Conservation (phyloP, 2,888 invertebrate genomes). For the Hirtodrosophila histrioides region DNA sequence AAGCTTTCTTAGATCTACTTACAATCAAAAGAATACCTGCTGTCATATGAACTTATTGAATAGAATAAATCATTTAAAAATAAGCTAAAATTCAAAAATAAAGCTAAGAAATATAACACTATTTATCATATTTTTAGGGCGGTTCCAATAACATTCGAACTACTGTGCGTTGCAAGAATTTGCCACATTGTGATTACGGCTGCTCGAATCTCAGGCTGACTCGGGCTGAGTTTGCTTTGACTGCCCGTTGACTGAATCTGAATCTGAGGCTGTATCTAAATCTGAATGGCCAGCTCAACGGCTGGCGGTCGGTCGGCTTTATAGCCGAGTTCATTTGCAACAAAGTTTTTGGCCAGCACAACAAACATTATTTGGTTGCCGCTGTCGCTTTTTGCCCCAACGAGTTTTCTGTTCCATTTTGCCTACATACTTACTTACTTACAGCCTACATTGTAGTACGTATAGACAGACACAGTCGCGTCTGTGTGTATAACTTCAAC, state of each 20-base stretch:
- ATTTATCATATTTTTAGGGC: background rate
- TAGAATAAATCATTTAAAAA: too few species aligned
- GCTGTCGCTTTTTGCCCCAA: slow-evolving; percentile 55
- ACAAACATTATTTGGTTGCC: slow-evolving; percentile 46
- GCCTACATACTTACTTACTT: slow-evolving; percentile 37
- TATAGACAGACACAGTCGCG: background rate
- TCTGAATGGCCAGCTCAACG: slow-evolving; percentile 24
- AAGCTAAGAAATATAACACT: too few species aligned
- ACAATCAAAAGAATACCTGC: too few species aligned
- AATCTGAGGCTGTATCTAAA: slow-evolving; percentile 5
- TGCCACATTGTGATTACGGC: slow-evolving; percentile 39
- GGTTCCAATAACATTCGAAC: slow-evolving; percentile 21
- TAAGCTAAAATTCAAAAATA: too few species aligned
- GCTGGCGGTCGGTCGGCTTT: slow-evolving; percentile 56
- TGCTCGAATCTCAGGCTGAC: slow-evolving; percentile 30
- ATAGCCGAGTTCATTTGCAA: slow-evolving; percentile 55
- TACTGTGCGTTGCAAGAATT: slow-evolving; percentile 39
- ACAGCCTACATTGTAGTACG: slow-evolving; percentile 11
- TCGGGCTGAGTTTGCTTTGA: slow-evolving; percentile 9
- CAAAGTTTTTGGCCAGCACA: slow-evolving; percentile 57
- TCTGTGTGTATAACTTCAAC: slow-evolving; percentile 32
- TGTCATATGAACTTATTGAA: too few species aligned
- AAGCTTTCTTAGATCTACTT: too few species aligned
- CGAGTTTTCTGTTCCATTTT: slow-evolving; percentile 69
- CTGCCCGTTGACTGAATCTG: slow-evolving; percentile 14